These are phyloP conservation scores for Labeo calbasu DNA, from an alignment of 2,797 vertebrate species.

Conservation along the genomic window DNA sequence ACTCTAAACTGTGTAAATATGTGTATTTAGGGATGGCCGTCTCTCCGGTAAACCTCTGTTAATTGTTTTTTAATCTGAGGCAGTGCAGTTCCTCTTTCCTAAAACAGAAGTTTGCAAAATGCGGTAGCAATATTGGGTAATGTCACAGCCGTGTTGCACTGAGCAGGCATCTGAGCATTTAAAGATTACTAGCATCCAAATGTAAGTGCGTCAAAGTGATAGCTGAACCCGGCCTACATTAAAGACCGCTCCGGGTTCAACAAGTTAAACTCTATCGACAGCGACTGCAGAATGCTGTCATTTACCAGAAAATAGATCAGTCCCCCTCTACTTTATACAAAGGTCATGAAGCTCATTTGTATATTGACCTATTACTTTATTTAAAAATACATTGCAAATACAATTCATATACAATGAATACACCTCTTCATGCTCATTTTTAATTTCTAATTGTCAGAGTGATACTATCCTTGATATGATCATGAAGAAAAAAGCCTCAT, in stretches of 20 bases:
- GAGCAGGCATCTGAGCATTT: background rate
- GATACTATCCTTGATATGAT: background rate
- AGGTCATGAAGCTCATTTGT: background rate
- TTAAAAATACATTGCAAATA: background rate
- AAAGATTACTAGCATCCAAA: background rate
- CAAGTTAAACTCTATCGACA: background rate
- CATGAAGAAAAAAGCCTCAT: background rate
- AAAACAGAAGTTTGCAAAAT: slow-evolving; percentile 19
- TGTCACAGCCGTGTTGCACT: background rate
- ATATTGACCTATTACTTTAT: background rate
- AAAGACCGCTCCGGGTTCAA: background rate
- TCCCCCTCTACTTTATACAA: background rate
- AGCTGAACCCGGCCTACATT: background rate
- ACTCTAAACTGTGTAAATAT: slow-evolving; percentile 12
- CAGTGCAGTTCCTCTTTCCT: slow-evolving; percentile 51
- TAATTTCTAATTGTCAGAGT: background rate
- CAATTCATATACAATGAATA: background rate
- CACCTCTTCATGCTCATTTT: background rate
- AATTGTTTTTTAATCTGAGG: slow-evolving; percentile 3
- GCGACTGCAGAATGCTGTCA: background rate
- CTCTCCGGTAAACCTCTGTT: slow-evolving; percentile 21
- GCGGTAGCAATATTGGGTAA: background rate
- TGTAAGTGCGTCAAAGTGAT: background rate
- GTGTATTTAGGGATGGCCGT: slow-evolving; percentile 8
- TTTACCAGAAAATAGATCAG: background rate